A percentile compares a stretch with the other conserved stretches of the same genome.
Evolutionary conservation across 2,888 invertebrate species (phyloP).

Genomic region (Antitype chi): DNA sequence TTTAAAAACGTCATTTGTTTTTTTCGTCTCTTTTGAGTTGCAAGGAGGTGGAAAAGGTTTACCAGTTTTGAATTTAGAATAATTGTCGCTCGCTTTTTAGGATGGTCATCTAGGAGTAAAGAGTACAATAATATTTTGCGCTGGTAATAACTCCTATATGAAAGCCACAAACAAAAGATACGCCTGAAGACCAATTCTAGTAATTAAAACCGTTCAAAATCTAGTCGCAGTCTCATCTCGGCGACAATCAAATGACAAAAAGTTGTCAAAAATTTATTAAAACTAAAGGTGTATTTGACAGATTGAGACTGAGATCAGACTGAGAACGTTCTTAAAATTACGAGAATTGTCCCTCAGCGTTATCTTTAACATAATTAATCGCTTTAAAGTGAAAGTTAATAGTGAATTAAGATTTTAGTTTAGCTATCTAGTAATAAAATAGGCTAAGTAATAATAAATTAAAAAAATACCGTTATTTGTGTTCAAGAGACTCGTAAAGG

Average conservation of each 20-base stretch:
- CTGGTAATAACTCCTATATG: background rate
- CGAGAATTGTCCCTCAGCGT: too few species aligned
- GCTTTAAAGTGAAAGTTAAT: too few species aligned
- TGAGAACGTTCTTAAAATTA: too few species aligned
- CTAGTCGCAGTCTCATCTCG: too few species aligned
- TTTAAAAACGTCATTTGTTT: background rate
- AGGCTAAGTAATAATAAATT: background rate
- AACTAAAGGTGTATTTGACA: too few species aligned
- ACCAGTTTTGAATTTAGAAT: constrained; percentile 1
- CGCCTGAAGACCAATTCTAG: background rate
- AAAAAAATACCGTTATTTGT: too few species aligned
- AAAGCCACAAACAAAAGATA: background rate
- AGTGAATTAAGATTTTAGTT: too few species aligned
- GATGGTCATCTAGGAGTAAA: background rate
- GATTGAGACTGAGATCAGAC: too few species aligned
- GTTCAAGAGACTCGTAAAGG: too few species aligned
- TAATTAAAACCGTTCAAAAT: too few species aligned
- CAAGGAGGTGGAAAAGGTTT: background rate
- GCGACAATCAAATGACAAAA: too few species aligned
- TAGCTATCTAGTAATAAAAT: background rate
- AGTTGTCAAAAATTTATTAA: too few species aligned
- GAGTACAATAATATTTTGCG: background rate
- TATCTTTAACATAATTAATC: background rate
- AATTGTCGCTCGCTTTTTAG: background rate
- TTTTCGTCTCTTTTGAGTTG: background rate